Evolutionary conservation across 1,140 invertebrate species (phyloP).

Genomic region (Hycleus cichorii): DNA sequence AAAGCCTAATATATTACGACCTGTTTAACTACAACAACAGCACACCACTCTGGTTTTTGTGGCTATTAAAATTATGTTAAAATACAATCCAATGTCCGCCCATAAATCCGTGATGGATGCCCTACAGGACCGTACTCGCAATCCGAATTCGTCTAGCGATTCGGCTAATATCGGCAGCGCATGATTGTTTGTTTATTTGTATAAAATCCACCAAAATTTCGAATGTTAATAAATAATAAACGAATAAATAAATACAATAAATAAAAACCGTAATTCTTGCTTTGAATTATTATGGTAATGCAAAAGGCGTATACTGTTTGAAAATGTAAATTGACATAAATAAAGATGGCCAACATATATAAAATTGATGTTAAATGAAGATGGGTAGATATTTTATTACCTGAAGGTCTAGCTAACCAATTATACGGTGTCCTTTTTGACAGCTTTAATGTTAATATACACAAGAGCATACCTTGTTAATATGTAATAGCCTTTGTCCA

Average conservation of each 20-base stretch:
- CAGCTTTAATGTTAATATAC: constrained; percentile 41
- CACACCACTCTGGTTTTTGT: constrained; percentile 18
- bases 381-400: constrained; percentile 38
- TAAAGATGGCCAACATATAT: constrained; percentile 7
- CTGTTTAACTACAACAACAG: constrained; percentile 21
- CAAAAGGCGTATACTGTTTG: constrained; percentile 39
- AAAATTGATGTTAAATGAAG: constrained; percentile 15
- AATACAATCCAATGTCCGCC: constrained; percentile 28
- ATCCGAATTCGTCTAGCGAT: too few relatives aligned
- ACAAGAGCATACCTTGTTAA: constrained; percentile 39
- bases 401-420: constrained; percentile 38
- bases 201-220: too few relatives aligned
- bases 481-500: constrained; percentile 36
- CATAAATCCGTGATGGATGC: constrained; percentile 22
- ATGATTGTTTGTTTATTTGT: too few relatives aligned
- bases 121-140: neutral
- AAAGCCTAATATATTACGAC: constrained; percentile 32
- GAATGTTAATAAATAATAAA: too few relatives aligned
- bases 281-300: constrained; percentile 42
- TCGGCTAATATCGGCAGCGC: too few relatives aligned
- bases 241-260: neutral
- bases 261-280: constrained; percentile 22
- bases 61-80: constrained; percentile 34
- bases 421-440: constrained; percentile 41
- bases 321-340: constrained; percentile 39